These are phyloP conservation scores for Diabrotica undecimpunctata DNA, from an alignment of 1,140 invertebrate species.

Conservation along the genomic window DNA sequence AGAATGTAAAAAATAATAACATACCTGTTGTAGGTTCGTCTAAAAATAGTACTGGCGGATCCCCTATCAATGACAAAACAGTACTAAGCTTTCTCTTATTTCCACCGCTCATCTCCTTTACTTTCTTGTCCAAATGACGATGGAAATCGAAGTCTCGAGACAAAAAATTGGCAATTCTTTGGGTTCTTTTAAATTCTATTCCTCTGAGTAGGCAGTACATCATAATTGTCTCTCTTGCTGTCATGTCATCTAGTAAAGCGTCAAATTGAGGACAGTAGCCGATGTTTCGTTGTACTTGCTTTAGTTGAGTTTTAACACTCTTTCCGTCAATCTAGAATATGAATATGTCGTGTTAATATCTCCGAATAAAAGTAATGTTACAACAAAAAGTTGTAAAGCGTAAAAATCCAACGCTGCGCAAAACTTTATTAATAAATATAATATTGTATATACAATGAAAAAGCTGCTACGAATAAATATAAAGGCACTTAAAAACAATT, in stretches of 20 bases:
- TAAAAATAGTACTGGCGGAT: slow-evolving; percentile 84
- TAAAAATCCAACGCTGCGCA: too few relatives aligned
- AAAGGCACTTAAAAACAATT: too few relatives aligned
- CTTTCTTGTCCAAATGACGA: slow-evolving; percentile 55
- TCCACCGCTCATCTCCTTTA: slow-evolving; percentile 77
- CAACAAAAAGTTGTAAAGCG: too few relatives aligned
- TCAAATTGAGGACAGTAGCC: slow-evolving; percentile 87
- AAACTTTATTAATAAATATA: too few relatives aligned
- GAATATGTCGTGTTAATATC: too few relatives aligned
- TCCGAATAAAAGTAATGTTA: too few relatives aligned
- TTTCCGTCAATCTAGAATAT: slow-evolving; percentile 39
- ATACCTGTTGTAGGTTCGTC: slow-evolving; percentile 77
- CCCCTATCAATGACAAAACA: slow-evolving; percentile 87
- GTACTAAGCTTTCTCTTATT: slow-evolving; percentile 94
- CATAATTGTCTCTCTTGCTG: slow-evolving; percentile 71
- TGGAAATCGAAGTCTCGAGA: slow-evolving; percentile 50
- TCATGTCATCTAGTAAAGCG: slow-evolving; percentile 76
- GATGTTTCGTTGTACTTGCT: slow-evolving; percentile 57
- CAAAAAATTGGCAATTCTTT: slow-evolving; percentile 43
- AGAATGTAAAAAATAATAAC: too few relatives aligned
- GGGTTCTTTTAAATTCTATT: slow-evolving; percentile 51
- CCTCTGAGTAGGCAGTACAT: slow-evolving; percentile 76
- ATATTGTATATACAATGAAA: too few relatives aligned
- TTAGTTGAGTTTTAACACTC: slow-evolving; percentile 54
- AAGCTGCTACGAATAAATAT: too few relatives aligned